Evolutionary conservation across 2,113 vertebrate species (phyloP).

Genomic region (Sapayoa aenigma): DNA sequence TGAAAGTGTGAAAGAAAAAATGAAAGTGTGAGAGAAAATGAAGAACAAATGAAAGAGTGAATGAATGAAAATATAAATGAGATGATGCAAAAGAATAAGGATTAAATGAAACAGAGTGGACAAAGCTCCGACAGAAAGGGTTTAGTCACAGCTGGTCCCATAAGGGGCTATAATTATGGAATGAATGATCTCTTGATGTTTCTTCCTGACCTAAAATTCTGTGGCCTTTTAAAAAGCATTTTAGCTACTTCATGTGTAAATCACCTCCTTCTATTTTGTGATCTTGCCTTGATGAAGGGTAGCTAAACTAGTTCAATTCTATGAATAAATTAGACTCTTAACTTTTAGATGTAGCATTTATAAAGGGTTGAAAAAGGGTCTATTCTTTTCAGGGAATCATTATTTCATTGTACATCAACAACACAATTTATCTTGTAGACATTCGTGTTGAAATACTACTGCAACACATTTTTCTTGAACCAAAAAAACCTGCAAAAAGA

Average conservation of each 20-base stretch:
- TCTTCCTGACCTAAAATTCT: background rate
- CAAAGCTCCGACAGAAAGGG: background rate
- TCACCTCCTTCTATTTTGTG: background rate
- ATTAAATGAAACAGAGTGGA: background rate
- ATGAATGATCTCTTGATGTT: background rate
- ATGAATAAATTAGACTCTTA: background rate
- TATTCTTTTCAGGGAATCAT: background rate
- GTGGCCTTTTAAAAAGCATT: background rate
- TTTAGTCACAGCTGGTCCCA: background rate
- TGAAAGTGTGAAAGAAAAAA: background rate
- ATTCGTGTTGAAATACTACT: background rate
- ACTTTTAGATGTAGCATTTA: background rate
- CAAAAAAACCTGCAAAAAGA: background rate
- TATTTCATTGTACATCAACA: background rate
- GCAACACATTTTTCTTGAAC: background rate
- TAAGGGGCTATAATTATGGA: background rate
- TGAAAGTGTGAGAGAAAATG: background rate
- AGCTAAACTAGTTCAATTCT: background rate
- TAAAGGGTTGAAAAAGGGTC: background rate
- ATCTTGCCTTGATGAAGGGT: background rate
- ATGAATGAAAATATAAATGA: background rate
- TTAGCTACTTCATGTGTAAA: background rate
- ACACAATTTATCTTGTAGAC: background rate
- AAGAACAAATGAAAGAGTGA: background rate
- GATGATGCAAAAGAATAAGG: background rate